These are phyloP conservation scores for Bagarius yarrelli DNA, from an alignment of 2,113 vertebrate genomes.

Conservation along the genomic window DNA sequence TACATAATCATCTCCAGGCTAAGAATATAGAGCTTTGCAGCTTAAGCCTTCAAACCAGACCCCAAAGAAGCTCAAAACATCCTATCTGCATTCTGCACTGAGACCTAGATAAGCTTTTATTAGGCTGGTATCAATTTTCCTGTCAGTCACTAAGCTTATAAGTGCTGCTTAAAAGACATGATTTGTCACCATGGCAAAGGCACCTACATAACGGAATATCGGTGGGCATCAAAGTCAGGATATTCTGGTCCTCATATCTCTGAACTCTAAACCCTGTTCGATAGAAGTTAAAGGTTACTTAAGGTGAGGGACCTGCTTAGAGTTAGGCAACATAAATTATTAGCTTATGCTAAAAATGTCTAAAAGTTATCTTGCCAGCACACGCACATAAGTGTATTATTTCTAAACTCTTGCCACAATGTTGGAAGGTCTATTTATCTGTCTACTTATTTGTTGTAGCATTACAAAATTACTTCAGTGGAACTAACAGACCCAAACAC, in stretches of 20 bases:
- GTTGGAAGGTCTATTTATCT: too few relatives aligned
- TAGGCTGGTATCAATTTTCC: slow-evolving; percentile 41
- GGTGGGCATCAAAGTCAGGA: not conserved
- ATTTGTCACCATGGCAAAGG: slow-evolving; percentile 23
- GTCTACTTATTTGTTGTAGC: too few relatives aligned
- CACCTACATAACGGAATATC: slow-evolving; percentile 8
- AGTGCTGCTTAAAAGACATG: slow-evolving; percentile 30
- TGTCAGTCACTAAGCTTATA: slow-evolving; percentile 42
- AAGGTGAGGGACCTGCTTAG: not conserved
- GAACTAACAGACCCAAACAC: too few relatives aligned
- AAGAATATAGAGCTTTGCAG: slow-evolving; percentile 4
- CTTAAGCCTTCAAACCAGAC: slow-evolving; percentile 31
- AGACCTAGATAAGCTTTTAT: slow-evolving; percentile 39
- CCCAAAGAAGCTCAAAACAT: slow-evolving; percentile 35
- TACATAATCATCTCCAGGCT: slow-evolving; percentile 6
- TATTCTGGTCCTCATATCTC: slow-evolving; percentile 2
- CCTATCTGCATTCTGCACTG: slow-evolving; percentile 6
- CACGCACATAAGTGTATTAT: too few relatives aligned
- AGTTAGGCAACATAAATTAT: not conserved
- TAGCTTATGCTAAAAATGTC: not conserved
- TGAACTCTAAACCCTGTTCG: slow-evolving; percentile 11
- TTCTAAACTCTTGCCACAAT: too few relatives aligned
- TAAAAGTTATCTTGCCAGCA: too few relatives aligned
- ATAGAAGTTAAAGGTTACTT: slow-evolving; percentile 21
- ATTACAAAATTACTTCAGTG: too few relatives aligned